Evolutionary conservation across 2,797 vertebrate species (phyloP), one percentile per base, ranked within the genome.

Genomic region (Muscicapa comitata): DNA sequence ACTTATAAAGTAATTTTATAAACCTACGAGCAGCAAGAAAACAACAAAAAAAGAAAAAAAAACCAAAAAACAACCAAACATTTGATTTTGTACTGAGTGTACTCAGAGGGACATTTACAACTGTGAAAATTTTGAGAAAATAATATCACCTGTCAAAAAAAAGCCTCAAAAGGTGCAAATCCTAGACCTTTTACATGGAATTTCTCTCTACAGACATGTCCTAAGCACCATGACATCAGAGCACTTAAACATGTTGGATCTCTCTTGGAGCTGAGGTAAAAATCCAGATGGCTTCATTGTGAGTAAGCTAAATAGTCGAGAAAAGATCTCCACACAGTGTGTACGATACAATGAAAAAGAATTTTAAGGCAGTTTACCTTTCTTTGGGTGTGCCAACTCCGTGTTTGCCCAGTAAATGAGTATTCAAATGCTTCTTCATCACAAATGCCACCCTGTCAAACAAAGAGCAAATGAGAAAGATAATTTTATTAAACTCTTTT

Each of bases 371-470:
- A 21, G 12, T 88, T 98, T 99, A 99, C 99, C 99, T 99, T 97
- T 99, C 99, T 97, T 99, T 99, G 21, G 99, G 99, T 85, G 99
- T 99, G 54, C 99, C 99, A 59, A 99, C 98, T 96, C 99, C 99
- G 10, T 99, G 99, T 94, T 99, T 99, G 68, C 99, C 99, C 88
- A 99, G 98, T 86, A 99, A 97, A 94, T 99, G 99, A 66, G 99
- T 99, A 97, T 99, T 99, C 93, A 99, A 97, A 97, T 99, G 99
- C 68, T 99, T 99, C 98, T 99, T 99, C 99, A 99, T 99, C 94
- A 99, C 99, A 98, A 99, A 99, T 7, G 99, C 99, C 98, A 99
- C 99, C 94, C 99, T 99, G 92, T 85, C 83, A 98, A 97, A 96
- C 55, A 96, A 83, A 77, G 3, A 97, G 83, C 71, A 58, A 92